phyloP scores from a whole-genome alignment of 2,113 vertebrate species.

The Myxocyprinus asiaticus region DNA sequence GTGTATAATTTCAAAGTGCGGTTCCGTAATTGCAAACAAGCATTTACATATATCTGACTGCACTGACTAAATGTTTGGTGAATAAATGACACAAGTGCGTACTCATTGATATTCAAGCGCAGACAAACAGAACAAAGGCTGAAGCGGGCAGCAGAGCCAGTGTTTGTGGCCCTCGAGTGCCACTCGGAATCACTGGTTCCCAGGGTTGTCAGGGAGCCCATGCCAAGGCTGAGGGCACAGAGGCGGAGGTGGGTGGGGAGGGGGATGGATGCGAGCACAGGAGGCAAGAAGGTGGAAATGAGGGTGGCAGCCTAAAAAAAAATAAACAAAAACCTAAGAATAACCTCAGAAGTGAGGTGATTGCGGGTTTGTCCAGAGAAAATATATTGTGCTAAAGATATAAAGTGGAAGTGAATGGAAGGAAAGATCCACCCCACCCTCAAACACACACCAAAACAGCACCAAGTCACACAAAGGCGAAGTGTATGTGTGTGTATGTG shows the following conservation, averaged over 20 bases:
- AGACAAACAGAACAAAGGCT: conserved; percentile 57
- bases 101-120: conserved; percentile 61
- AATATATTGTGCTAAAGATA: background rate
- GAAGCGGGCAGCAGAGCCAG: conserved; percentile 55
- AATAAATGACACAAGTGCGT: conserved; percentile 55
- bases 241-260: conserved; percentile 39
- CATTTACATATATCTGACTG: conserved; percentile 56
- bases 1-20: conserved; percentile 29
- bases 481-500: conserved; percentile 51
- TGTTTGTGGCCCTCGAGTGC: conserved; percentile 59
- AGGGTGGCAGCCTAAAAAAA: background rate
- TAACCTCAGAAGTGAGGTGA: conserved; percentile 38
- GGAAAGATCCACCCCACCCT: conserved; percentile 57
- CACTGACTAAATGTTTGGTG: conserved; percentile 55
- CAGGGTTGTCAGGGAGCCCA: conserved; percentile 60
- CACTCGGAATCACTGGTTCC: conserved; percentile 60
- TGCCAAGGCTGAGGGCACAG: conserved; percentile 53
- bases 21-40: conserved; percentile 18
- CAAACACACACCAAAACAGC: conserved; percentile 70
- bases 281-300: conserved; percentile 2
- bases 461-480: conserved; percentile 53
- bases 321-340: background rate
- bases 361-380: background rate
- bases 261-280: background rate
- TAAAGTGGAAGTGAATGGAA: conserved; percentile 17